phyloP scores from a whole-genome alignment of 2,113 vertebrate genomes.

The Peucedramus taeniatus region DNA sequence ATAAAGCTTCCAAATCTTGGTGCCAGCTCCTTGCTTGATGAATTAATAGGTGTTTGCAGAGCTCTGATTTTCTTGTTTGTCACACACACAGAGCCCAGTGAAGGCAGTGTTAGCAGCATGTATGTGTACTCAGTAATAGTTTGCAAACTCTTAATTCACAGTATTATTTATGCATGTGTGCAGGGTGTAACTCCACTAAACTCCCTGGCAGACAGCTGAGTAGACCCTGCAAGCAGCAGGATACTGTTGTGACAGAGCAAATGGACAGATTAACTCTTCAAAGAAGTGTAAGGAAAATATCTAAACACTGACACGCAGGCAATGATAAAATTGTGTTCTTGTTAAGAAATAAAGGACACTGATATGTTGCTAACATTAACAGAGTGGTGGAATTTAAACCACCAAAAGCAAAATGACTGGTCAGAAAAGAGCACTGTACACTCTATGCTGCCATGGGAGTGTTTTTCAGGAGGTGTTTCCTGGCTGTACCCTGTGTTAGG shows the following conservation, averaged over 20 bases:
- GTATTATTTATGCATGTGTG: neutral
- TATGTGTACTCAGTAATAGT: neutral
- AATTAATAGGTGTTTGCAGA: neutral
- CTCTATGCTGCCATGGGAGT: rapidly evolving
- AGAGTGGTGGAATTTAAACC: neutral
- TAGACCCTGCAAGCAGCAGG: neutral
- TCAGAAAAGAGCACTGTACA: neutral
- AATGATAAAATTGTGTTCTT: neutral
- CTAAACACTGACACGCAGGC: neutral
- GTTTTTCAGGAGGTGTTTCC: neutral
- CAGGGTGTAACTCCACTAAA: neutral
- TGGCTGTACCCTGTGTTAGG: neutral
- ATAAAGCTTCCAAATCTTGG: neutral
- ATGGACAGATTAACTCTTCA: neutral
- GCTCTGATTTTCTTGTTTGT: neutral
- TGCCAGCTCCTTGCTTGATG: neutral
- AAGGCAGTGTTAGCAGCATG: neutral
- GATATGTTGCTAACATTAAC: neutral
- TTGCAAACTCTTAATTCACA: neutral
- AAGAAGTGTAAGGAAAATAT: constrained; percentile 1
- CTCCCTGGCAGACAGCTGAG: neutral
- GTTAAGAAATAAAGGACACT: neutral
- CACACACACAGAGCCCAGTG: neutral
- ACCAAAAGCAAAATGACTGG: neutral
- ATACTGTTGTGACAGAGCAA: neutral